phyloP scores from a whole-genome alignment of 2,888 invertebrate genomes.

The Pachliopta kotzebuea region DNA sequence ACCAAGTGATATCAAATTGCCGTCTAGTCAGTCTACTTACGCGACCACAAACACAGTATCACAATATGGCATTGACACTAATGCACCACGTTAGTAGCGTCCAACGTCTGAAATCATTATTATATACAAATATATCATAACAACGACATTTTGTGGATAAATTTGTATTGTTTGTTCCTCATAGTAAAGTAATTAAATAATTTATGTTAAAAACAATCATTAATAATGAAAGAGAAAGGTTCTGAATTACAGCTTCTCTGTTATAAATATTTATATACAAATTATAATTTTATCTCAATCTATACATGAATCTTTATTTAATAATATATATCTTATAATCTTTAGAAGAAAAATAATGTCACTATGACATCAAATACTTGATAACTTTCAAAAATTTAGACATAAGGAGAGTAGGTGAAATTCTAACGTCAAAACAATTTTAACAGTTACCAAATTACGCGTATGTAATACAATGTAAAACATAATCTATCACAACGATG shows the following conservation, averaged over 20 bases:
- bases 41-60: constrained; percentile 63
- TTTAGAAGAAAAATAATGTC: constrained; percentile 3
- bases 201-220: no score
- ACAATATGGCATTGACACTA: constrained; percentile 70
- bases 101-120: constrained; percentile 35
- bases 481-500: constrained; percentile 36
- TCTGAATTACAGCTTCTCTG: no score
- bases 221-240: no score
- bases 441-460: constrained; percentile 37
- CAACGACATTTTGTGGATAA: not conserved
- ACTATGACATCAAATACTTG: constrained; percentile 17
- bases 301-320: not conserved
- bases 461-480: constrained; percentile 35
- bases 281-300: no score
- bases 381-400: constrained; percentile 39
- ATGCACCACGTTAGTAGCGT: constrained; percentile 44
- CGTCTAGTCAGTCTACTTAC: constrained; percentile 54
- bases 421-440: constrained; percentile 46
- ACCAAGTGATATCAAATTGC: constrained; percentile 57
- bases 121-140: constrained; percentile 32
- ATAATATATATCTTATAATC: not conserved
- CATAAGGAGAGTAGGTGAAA: constrained; percentile 45
- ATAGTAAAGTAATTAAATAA: no score
- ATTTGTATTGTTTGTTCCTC: not conserved
- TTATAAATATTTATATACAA: no score